Evolutionary conservation across 92 coral and sea anemone species (phyloP).

Genomic region (Porites evermanni): DNA sequence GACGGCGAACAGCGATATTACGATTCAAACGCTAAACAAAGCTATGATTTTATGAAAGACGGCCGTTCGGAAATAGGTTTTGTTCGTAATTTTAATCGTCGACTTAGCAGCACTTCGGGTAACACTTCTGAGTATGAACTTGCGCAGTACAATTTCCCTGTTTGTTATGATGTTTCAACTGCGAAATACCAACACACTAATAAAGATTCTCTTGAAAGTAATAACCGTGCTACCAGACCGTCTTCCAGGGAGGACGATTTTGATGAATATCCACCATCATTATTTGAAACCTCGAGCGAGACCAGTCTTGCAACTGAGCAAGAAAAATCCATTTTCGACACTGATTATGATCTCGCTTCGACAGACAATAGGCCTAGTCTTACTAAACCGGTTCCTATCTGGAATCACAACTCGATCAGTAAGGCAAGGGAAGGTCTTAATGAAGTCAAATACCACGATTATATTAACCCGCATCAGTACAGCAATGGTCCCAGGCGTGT

Average conservation of each 20-base stretch:
- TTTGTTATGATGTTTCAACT: background rate
- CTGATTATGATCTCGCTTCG: background rate
- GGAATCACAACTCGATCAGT: background rate
- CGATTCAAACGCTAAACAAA: background rate
- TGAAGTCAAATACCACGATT: slow-evolving; percentile 44
- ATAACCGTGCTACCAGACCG: background rate
- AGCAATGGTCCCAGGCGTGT: slow-evolving; percentile 45
- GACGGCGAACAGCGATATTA: background rate
- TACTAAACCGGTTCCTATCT: slow-evolving; percentile 14
- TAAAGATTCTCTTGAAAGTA: background rate
- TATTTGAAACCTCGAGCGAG: slow-evolving; percentile 22
- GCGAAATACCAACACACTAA: background rate
- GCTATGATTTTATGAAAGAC: background rate
- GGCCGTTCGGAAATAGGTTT: background rate
- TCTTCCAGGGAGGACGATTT: slow-evolving; percentile 25
- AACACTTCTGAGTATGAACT: slow-evolving; percentile 31
- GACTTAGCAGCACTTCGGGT: background rate
- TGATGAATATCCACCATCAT: slow-evolving; percentile 30
- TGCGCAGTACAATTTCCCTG: slow-evolving; percentile 11
- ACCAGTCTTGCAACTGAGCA: slow-evolving; percentile 11
- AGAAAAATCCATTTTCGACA: slow-evolving; percentile 44
- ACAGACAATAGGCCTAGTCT: background rate
- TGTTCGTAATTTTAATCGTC: background rate
- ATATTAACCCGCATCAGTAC: slow-evolving; percentile 69
- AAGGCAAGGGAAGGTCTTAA: slow-evolving; percentile 1